Evolutionary conservation across 2,113 vertebrate species (phyloP).

Genomic region (Lagopus leucura): DNA sequence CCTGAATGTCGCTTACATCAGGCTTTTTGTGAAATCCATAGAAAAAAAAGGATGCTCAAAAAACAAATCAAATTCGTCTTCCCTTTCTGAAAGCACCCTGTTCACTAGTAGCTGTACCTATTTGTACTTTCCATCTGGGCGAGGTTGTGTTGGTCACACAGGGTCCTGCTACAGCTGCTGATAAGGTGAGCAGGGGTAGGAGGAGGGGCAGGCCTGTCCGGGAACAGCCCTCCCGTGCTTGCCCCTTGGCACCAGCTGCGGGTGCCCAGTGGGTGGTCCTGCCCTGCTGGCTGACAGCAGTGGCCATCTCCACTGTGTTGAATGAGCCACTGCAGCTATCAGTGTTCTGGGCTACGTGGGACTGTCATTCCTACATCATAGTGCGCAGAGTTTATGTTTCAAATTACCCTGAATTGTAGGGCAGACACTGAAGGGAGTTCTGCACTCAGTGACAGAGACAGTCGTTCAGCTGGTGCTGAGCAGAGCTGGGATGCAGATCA

Average conservation of each 20-base stretch:
- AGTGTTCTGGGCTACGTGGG: neutral
- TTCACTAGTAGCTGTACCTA: neutral
- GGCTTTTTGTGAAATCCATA: neutral
- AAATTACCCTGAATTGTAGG: neutral
- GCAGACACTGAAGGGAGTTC: neutral
- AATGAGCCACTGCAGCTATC: neutral
- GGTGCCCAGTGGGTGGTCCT: neutral
- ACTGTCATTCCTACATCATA: neutral
- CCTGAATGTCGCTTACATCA: neutral
- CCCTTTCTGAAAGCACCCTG: neutral
- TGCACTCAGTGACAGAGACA: neutral
- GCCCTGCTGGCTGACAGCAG: neutral
- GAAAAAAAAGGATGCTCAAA: neutral
- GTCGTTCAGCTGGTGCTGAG: neutral
- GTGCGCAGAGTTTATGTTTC: neutral
- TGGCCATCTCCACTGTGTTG: neutral
- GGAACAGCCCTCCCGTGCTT: neutral
- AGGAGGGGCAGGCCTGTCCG: neutral
- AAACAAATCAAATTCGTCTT: neutral
- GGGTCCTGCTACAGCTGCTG: neutral
- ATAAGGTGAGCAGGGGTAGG: neutral
- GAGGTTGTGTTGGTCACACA: neutral
- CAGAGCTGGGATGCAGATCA: neutral
- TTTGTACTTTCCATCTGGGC: neutral
- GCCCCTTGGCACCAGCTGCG: neutral